Percentiles rank a stretch among this genome's conserved stretches.
Conservation (phyloP, 2,113 vertebrate species). For the Chitala chitala region DNA sequence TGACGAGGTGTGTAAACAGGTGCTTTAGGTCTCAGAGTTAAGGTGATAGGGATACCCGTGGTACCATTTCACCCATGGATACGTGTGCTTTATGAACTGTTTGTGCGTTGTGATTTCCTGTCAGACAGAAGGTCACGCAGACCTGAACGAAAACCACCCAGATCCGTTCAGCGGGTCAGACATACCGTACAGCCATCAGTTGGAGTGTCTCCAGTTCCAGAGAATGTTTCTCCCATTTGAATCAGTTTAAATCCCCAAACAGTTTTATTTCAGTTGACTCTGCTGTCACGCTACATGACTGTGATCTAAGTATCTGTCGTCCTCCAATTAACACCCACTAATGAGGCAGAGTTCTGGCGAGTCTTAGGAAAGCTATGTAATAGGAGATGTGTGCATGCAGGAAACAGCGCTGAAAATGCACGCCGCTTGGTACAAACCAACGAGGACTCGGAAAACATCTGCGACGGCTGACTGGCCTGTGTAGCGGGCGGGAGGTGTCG, state of each 20-base stretch:
- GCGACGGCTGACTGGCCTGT: slow-evolving; percentile 23
- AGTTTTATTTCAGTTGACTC: slow-evolving; percentile 68
- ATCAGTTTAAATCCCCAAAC: slow-evolving; percentile 59
- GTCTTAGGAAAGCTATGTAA: slow-evolving; percentile 67
- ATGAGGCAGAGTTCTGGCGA: slow-evolving; percentile 85
- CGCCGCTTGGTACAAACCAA: slow-evolving; percentile 47
- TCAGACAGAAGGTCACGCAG: slow-evolving; percentile 1
- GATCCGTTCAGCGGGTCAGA: background rate
- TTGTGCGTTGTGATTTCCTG: no score
- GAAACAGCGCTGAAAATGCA: slow-evolving; percentile 40
- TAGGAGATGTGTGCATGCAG: slow-evolving; percentile 35
- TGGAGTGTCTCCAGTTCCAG: slow-evolving; percentile 8
- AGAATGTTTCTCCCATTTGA: slow-evolving; percentile 53
- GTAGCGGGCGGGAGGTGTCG: background rate
- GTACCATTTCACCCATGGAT: no score
- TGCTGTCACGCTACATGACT: slow-evolving; percentile 84
- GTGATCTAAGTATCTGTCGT: slow-evolving; percentile 86
- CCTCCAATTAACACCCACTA: slow-evolving; percentile 99
- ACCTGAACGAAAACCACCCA: background rate
- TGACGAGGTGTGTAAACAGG: no score
- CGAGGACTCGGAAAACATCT: slow-evolving; percentile 26
- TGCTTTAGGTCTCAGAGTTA: no score
- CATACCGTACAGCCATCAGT: background rate
- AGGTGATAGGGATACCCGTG: no score
- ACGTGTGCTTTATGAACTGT: no score